These are phyloP conservation scores for Xanthostigma xanthostigma DNA, from an alignment of 2,888 invertebrate species.

Conservation along the genomic window DNA sequence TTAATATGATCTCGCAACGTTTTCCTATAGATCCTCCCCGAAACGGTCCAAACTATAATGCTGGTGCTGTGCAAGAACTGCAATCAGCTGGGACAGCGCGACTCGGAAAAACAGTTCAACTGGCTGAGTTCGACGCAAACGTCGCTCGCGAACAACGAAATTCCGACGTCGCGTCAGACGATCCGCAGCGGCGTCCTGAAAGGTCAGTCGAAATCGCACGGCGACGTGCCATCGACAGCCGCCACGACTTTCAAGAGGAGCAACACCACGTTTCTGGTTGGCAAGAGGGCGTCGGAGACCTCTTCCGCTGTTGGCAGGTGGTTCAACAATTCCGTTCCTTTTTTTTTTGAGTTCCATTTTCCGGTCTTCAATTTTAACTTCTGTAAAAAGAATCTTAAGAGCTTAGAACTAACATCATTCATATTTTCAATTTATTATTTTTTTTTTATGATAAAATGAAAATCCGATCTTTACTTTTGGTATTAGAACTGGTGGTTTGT, in stretches of 20 bases:
- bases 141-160: conserved; percentile 15
- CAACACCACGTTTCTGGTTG: background rate
- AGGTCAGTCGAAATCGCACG: background rate
- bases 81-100: conserved; percentile 16
- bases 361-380: too few species aligned
- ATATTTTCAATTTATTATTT: too few species aligned
- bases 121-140: conserved; percentile 19
- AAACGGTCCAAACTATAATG: conserved; percentile 31
- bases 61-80: conserved; percentile 30
- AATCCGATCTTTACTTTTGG: too few species aligned
- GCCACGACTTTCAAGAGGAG: background rate
- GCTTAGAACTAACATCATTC: too few species aligned
- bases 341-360: too few species aligned
- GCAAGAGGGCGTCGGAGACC: too few species aligned
- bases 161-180: conserved; percentile 11
- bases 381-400: too few species aligned
- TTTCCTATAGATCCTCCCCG: conserved; percentile 17
- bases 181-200: background rate
- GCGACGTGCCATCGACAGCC: background rate
- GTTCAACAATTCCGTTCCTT: too few species aligned
- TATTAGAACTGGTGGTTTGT: too few species aligned
- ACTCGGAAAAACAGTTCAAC: conserved; percentile 18
- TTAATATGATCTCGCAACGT: too few species aligned
- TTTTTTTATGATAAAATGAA: too few species aligned
- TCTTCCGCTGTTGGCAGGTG: too few species aligned